Evolutionary conservation across 2,888 invertebrate genomes (phyloP), one percentile per base, ranked within the genome.

Genomic region (Busseola fusca): DNA sequence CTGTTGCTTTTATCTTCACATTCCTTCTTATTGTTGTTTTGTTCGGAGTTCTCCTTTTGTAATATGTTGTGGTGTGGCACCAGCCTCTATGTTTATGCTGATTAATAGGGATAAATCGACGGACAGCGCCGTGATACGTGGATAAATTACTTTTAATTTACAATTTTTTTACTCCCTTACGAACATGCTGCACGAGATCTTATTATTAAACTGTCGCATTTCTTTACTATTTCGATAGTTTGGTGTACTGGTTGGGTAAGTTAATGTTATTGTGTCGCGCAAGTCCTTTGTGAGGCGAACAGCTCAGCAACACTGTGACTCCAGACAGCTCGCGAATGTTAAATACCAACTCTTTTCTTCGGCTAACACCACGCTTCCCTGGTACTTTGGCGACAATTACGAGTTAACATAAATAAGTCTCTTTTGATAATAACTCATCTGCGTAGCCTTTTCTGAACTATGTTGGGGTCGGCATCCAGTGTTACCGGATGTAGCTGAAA

Each of bases 51-150:
- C 1, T 14, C 45, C 37, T 69, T 69, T 69, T 80, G 50, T 1
- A 27, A 0, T 9, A 3, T 1, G 3, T 1, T 45, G 52, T 18
- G 21, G 1, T 6, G 42, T 56, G 66, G 42, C 50, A 1, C 1
- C 60, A 50, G 69, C 42, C 63, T 82, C 80, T 82, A 80, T 82
- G 79, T 80, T 80, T 79, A 75, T 74, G 70, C 64, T 75, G 84
- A 83, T 83, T 83, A 81, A 84, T 85, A 85, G 76, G 76, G 81
- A 84, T 84, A 76, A 69, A 81, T 84, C 84, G 78, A 84, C 77
- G 72, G 85, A 75, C 83, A 80, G 80, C 66, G 64, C 67, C 69
- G 64, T 79, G 79, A 80, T 80, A 73, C 79, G 74, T 63, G 79
- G 83, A 72, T 80, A 82, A 64, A 80, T 79, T 82, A 82, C 74